A percentile compares a stretch with the other conserved stretches of the same genome.
Evolutionary conservation across 2,888 invertebrate genomes (phyloP).

Genomic region (Sicus ferrugineus): DNA sequence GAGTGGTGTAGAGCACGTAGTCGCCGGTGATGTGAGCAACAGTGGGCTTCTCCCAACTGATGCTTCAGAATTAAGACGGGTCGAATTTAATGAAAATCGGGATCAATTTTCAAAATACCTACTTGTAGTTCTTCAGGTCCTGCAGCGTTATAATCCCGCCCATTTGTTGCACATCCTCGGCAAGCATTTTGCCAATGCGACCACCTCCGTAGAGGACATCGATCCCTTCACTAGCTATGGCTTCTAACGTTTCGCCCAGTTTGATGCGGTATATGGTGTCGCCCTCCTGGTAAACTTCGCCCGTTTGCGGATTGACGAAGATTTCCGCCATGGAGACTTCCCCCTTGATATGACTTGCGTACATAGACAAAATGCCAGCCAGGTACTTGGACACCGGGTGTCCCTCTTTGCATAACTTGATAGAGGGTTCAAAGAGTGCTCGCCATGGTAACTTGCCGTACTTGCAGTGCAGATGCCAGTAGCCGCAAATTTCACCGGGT

Average conservation of each 20-base stretch:
- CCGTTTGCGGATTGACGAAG: constrained; percentile 71
- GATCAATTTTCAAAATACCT: constrained; percentile 43
- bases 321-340: constrained; percentile 70
- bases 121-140: constrained; percentile 80
- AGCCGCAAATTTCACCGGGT: constrained; percentile 88
- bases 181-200: constrained; percentile 69
- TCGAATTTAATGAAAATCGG: not conserved
- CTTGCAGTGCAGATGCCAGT: constrained; percentile 75
- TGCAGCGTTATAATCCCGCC: constrained; percentile 81
- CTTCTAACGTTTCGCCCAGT: constrained; percentile 75
- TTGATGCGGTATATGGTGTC: constrained; percentile 72
- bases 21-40: constrained; percentile 68
- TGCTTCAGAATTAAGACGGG: constrained; percentile 43
- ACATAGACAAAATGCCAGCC: constrained; percentile 67
- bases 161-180: constrained; percentile 71
- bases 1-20: constrained; percentile 76
- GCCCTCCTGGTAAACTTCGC: constrained; percentile 64
- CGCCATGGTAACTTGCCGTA: constrained; percentile 83
- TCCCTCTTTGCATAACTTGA: constrained; percentile 78
- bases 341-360: constrained; percentile 67
- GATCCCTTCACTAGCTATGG: constrained; percentile 74
- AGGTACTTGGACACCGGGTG: constrained; percentile 74
- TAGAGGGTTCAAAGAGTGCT: constrained; percentile 79
- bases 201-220: constrained; percentile 83
- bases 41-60: constrained; percentile 73